Evolutionary conservation across 1,140 invertebrate species (phyloP).

Genomic region (Rhopalosiphum maidis): DNA sequence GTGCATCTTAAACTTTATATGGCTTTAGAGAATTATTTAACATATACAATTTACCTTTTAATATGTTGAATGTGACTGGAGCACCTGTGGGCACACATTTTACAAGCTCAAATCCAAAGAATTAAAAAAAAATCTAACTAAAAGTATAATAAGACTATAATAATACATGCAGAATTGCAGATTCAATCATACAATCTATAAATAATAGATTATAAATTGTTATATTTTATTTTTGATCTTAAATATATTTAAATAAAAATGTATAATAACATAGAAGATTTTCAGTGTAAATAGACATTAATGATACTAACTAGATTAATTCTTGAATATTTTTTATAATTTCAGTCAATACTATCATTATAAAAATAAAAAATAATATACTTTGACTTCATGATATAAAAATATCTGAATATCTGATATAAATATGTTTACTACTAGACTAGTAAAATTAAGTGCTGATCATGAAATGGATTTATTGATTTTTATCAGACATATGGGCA

Average conservation of each 20-base stretch:
- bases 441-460: neutral
- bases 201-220: neutral
- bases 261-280: neutral
- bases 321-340: neutral
- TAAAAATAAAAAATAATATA: neutral
- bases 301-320: neutral
- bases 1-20: slow-evolving; percentile 33
- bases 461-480: neutral
- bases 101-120: slow-evolving; percentile 49
- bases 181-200: slow-evolving; percentile 24
- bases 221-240: neutral
- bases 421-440: neutral
- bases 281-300: neutral
- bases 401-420: neutral
- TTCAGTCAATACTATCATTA: neutral
- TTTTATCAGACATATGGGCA: neutral
- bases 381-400: neutral
- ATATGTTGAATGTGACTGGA: slow-evolving; percentile 57
- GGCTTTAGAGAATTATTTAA: slow-evolving; percentile 6
- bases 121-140: slow-evolving; percentile 46
- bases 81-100: slow-evolving; percentile 53
- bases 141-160: slow-evolving; percentile 31
- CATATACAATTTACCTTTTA: slow-evolving; percentile 49
- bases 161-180: slow-evolving; percentile 42
- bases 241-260: neutral